Percentiles rank a stretch among this genome's conserved stretches.
These are phyloP conservation scores for Hemaris fuciformis DNA, from an alignment of 2,888 invertebrate genomes.

Conservation along the genomic window DNA sequence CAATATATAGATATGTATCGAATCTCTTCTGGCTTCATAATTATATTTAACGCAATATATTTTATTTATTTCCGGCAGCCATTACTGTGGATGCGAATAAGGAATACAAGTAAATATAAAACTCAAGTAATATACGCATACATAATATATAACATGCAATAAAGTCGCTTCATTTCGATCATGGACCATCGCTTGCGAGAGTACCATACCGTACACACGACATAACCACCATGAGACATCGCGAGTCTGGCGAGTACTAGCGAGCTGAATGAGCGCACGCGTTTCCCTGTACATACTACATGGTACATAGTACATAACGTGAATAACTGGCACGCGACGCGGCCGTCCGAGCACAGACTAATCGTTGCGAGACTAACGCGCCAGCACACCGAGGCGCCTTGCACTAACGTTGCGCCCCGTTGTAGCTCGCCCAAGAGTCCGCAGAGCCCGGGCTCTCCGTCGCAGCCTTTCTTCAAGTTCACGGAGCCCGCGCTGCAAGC, in stretches of 20 bases:
- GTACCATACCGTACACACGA: too few species aligned
- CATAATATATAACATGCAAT: slow-evolving; percentile 56
- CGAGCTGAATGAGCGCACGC: neutral
- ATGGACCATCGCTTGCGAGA: slow-evolving; percentile 22
- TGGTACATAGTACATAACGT: slow-evolving; percentile 44
- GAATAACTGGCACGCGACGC: slow-evolving; percentile 45
- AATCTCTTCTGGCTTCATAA: slow-evolving; percentile 50
- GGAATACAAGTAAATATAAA: slow-evolving; percentile 69
- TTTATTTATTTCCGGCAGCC: slow-evolving; percentile 72
- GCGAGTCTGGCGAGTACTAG: neutral
- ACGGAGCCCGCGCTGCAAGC: slow-evolving; percentile 94
- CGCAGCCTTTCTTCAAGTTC: slow-evolving; percentile 93
- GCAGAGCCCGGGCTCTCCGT: slow-evolving; percentile 83
- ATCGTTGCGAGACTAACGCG: slow-evolving; percentile 35
- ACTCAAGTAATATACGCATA: slow-evolving; percentile 50
- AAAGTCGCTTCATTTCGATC: slow-evolving; percentile 55
- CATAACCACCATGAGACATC: slow-evolving; percentile 1
- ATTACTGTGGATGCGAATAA: slow-evolving; percentile 69
- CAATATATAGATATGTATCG: slow-evolving; percentile 10
- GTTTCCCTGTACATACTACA: slow-evolving; percentile 50
- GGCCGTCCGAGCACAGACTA: slow-evolving; percentile 45
- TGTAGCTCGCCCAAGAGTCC: slow-evolving; percentile 88
- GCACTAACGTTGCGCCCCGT: slow-evolving; percentile 70
- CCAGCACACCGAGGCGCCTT: slow-evolving; percentile 37
- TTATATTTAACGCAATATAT: slow-evolving; percentile 55